Evolutionary conservation across 2,797 vertebrate genomes (phyloP).

Genomic region (Babyrousa celebensis): DNA sequence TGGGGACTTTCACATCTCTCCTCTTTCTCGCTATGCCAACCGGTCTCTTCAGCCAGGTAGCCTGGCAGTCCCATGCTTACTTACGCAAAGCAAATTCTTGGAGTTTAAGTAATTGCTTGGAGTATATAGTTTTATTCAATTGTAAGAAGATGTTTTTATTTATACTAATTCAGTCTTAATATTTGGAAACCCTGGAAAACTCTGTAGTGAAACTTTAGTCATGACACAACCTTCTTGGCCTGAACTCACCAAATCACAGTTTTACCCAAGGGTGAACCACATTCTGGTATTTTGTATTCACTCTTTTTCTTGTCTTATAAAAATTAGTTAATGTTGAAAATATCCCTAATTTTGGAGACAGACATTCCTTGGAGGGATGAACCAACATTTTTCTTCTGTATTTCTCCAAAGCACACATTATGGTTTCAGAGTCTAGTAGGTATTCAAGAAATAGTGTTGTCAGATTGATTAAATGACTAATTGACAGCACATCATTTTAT

Average conservation of each 20-base stretch:
- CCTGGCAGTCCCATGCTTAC: background rate
- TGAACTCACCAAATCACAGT: background rate
- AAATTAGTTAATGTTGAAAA: constrained; percentile 1
- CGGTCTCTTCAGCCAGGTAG: background rate
- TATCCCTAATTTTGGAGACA: constrained; percentile 60
- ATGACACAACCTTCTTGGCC: background rate
- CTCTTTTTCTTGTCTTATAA: background rate
- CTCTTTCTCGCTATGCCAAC: background rate
- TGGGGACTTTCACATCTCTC: background rate
- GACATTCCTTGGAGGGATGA: background rate
- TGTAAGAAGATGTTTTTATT: constrained; percentile 35
- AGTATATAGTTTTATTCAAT: background rate
- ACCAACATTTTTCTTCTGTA: background rate
- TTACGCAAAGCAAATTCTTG: background rate
- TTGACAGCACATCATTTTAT: constrained; percentile 21
- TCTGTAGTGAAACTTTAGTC: background rate
- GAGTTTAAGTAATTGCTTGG: background rate
- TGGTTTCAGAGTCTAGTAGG: background rate
- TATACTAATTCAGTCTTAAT: background rate
- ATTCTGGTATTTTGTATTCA: constrained; percentile 11
- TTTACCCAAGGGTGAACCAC: constrained; percentile 21
- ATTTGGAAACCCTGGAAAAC: background rate
- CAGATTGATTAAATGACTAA: constrained; percentile 71
- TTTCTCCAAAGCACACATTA: constrained; percentile 42
- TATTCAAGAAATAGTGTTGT: constrained; percentile 44